Conservation (phyloP, 2,888 invertebrate genomes). For the Zelleria hepariella region DNA sequence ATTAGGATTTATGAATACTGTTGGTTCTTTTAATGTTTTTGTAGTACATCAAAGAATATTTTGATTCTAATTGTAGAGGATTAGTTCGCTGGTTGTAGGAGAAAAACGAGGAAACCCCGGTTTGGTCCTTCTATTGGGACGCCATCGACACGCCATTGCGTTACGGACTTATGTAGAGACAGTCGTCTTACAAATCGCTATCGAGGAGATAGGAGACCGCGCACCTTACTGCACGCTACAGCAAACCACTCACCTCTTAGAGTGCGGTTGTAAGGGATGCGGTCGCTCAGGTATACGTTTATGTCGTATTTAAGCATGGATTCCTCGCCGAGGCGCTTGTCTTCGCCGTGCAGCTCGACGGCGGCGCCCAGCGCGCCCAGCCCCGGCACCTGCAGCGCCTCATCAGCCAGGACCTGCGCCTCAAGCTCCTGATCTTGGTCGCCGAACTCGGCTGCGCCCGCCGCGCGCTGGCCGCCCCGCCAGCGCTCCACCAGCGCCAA, state of each 20-base stretch:
- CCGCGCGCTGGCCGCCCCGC: conserved; percentile 48
- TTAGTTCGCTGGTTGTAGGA: too few relatives aligned
- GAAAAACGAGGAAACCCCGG: too few relatives aligned
- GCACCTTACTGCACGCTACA: background rate
- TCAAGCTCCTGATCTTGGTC: conserved; percentile 38
- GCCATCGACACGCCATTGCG: too few relatives aligned
- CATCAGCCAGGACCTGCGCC: conserved; percentile 71
- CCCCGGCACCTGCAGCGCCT: conserved; percentile 75
- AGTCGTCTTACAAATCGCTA: too few relatives aligned
- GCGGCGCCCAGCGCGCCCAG: conserved; percentile 80
- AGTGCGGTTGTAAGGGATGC: conserved; percentile 87
- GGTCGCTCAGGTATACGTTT: conserved; percentile 90
- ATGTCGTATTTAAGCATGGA: conserved; percentile 87
- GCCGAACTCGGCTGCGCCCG: conserved; percentile 29
- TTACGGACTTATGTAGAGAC: too few relatives aligned
- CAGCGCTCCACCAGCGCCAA: conserved; percentile 52
- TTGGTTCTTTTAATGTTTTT: too few relatives aligned
- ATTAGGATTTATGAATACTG: too few relatives aligned
- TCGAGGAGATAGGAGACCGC: background rate
- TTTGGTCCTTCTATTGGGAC: too few relatives aligned
- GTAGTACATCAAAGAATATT: too few relatives aligned
- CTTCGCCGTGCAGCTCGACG: conserved; percentile 76
- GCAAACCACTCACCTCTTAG: conserved; percentile 65
- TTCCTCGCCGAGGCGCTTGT: conserved; percentile 76
- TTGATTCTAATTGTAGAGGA: too few relatives aligned